Evolutionary conservation across 2,888 invertebrate species (phyloP).

Genomic region (Mythimna loreyi): DNA sequence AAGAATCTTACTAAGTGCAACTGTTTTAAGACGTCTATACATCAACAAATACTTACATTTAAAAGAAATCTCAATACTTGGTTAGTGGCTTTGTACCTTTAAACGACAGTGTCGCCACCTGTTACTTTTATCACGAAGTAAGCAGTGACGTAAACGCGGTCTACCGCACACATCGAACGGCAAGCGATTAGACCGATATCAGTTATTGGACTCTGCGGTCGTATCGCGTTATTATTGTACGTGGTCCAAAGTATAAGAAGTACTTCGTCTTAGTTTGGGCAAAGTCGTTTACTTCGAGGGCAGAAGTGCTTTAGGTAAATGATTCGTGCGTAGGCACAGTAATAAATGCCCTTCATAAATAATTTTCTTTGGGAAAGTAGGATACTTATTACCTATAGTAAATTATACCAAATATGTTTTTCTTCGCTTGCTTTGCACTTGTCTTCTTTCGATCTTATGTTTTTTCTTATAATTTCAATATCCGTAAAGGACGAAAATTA

Average conservation of each 20-base stretch:
- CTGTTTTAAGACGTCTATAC: not conserved
- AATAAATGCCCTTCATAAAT: constrained; percentile 44
- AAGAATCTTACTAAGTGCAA: not conserved
- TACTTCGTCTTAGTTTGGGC: constrained; percentile 22
- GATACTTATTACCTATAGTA: not conserved
- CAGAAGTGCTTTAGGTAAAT: constrained; percentile 34
- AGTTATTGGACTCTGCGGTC: constrained; percentile 36
- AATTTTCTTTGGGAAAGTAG: constrained; percentile 22
- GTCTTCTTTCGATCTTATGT: not conserved
- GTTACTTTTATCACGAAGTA: constrained; percentile 52
- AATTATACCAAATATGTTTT: not conserved
- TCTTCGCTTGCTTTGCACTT: not conserved
- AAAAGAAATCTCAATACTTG: not conserved
- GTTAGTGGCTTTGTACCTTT: not conserved
- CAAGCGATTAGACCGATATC: constrained; percentile 40
- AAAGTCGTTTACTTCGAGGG: constrained; percentile 27
- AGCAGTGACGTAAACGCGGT: constrained; percentile 1
- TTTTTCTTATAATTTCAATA: not conserved
- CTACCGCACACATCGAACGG: constrained; percentile 30
- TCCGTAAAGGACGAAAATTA: not conserved
- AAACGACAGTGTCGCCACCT: constrained; percentile 51
- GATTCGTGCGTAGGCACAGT: constrained; percentile 33
- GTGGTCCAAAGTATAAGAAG: constrained; percentile 20
- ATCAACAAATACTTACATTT: not conserved
- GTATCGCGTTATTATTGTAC: constrained; percentile 56